Conservation (phyloP, 2,888 invertebrate species). For the Azorinus chamasolen region DNA sequence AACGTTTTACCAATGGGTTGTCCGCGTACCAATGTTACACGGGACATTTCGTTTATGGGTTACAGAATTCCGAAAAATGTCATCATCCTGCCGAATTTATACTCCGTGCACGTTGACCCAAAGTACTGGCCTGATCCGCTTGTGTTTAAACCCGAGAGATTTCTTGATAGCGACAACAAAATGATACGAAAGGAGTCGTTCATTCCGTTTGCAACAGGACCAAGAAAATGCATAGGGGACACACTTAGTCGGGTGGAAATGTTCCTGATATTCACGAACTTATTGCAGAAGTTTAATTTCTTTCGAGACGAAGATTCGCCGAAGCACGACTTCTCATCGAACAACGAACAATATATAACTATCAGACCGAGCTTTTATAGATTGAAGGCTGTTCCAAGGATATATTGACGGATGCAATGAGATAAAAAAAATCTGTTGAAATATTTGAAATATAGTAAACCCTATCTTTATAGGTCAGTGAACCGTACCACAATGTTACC, state of each 20-base stretch:
- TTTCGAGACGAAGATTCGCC: neutral
- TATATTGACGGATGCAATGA: too few relatives aligned
- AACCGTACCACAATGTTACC: too few relatives aligned
- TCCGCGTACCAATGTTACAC: slow-evolving; percentile 15
- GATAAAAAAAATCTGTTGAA: too few relatives aligned
- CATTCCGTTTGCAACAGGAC: slow-evolving; percentile 15
- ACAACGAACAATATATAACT: slow-evolving; percentile 11
- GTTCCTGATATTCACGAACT: slow-evolving; percentile 10
- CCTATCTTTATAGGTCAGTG: too few relatives aligned
- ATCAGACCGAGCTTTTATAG: slow-evolving; percentile 5
- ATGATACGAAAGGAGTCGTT: slow-evolving; percentile 3
- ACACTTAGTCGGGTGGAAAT: slow-evolving; percentile 12
- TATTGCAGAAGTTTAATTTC: slow-evolving; percentile 18
- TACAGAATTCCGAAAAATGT: slow-evolving; percentile 18
- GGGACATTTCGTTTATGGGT: slow-evolving; percentile 14
- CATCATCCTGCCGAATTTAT: slow-evolving; percentile 15
- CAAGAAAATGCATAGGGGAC: slow-evolving; percentile 10
- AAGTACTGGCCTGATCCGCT: slow-evolving; percentile 14
- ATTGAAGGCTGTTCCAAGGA: slow-evolving; percentile 2
- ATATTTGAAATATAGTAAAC: too few relatives aligned
- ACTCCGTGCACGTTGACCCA: slow-evolving; percentile 13
- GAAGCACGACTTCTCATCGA: slow-evolving; percentile 6
- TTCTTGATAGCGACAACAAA: slow-evolving; percentile 4
- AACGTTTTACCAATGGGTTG: slow-evolving; percentile 18
- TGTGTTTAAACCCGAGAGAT: slow-evolving; percentile 16